Evolutionary conservation across 1,140 invertebrate species (phyloP).

Genomic region (Hyposmocoma kahamanoa): DNA sequence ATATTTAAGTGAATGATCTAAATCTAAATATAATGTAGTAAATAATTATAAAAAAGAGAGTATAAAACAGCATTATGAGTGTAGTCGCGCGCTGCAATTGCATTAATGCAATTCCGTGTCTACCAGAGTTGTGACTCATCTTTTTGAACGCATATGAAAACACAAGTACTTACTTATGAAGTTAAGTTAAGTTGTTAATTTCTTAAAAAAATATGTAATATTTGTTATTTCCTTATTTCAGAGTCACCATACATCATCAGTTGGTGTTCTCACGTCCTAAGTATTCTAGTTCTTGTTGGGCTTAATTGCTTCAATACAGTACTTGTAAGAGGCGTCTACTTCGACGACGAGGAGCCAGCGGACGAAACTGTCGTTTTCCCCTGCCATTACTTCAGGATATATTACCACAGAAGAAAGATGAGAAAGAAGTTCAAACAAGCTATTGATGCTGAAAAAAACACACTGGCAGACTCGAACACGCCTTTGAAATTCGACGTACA

Average conservation of each 20-base stretch:
- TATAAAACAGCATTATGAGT: no score
- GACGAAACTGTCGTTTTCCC: background rate
- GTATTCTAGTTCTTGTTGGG: background rate
- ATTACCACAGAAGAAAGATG: constrained; percentile 1
- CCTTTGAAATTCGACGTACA: background rate
- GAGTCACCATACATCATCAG: background rate
- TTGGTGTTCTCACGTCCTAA: background rate
- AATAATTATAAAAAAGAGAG: no score
- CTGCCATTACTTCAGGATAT: background rate
- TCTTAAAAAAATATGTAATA: no score
- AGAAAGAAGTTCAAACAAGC: constrained; percentile 1
- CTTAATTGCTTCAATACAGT: background rate
- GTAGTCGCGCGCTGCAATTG: no score
- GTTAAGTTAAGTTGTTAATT: no score
- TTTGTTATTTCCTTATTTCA: background rate
- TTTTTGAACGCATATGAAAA: no score
- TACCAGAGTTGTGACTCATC: no score
- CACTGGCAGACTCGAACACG: background rate
- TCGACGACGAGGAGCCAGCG: background rate
- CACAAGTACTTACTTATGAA: no score
- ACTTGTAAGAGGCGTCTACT: background rate
- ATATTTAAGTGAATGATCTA: no score
- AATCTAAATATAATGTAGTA: no score
- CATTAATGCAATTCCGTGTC: no score
- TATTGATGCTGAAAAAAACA: background rate